Evolutionary conservation across 2,888 invertebrate genomes (phyloP), one percentile per base, ranked within the genome.

Genomic region (Drosophila mulleri): DNA sequence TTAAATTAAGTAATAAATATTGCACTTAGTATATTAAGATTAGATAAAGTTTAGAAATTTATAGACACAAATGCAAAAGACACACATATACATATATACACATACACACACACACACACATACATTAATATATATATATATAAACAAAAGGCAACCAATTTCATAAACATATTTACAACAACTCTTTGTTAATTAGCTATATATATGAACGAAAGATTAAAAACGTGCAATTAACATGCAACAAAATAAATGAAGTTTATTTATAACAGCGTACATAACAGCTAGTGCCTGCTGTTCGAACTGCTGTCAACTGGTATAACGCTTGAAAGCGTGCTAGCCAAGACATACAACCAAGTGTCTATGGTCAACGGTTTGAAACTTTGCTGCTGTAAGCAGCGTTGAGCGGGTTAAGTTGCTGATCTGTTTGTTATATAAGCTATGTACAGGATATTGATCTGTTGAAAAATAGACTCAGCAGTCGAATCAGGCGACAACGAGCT

Each of bases 1-100:
- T 18, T 66, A 66, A 70, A 52, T 65, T 67, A 56, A 41, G 3
- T 45, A 61, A 68, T 73, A 73, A 61, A 68, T 74, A 69, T 78
- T 66, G 69, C 65, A 39, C 53, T 53, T 62, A 50, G 60, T 39
- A 20, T 63, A 67, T 70, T 75, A 32, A 58, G 48, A 59, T 60
- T 66, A 70, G 45, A 61, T 66, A 48, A 39, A 53, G 32, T 56
- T 56, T n/a, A 60, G 20, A 50, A n/a, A 11, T 48, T 11, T 18
- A 66, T n/a, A 29, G 45, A 52, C 52, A 65, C 29, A 29, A 39
- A n/a, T 41, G 53, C 32, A 50, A 62, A 16, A 47, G 42, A 65
- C 42, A 45, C 45, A 47, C 41, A 53, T 47, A 45, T 41, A 47
- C 41, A 57, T 35, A 62, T 47, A 45, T 60, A 56, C 18, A 54